Base-by-base conservation (phyloP, 2,888 invertebrate species). In the Mimumesa dahlbomi region DNA sequence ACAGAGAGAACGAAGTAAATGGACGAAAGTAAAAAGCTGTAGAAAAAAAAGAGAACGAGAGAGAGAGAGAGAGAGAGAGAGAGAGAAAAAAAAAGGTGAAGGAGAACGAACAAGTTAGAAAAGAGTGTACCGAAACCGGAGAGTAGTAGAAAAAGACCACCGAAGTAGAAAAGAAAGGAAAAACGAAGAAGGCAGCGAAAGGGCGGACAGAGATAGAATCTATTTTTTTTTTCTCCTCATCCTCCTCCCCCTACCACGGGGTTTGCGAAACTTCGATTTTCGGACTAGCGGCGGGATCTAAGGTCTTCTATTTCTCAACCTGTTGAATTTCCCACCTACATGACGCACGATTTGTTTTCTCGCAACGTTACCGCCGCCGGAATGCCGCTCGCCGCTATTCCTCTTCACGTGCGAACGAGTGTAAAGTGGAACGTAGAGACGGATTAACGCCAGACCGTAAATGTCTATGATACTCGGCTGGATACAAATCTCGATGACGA, bases 321-420 rank as follows among this genome's bases (percentile, higher is more conserved):
- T 78, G 77, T 78, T 79, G 77, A 79, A 67, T 57, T 62, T 63
- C 56, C 61, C 57, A 58, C 63, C 53, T 65, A 72, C 75, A 63
- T 59, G 64, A 75, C 56, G 71, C 58, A 42, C 72, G 50, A 78
- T 78, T 75, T 78, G 70, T 75, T 77, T 75, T 62, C 71, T 53
- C 62, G 25, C 31, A 38, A 50, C 50, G 48, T 56, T 74, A 59
- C 57, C 65, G 14, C 40, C 13, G 14, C 40, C 13, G 45, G 53
- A 52, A 63, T 36, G 54, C 34, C 31, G n/a, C n/a, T n/a, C n/a
- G n/a, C 7, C 19, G 53, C 48, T 40, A 59, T 76, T 63, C 45
- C 22, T 46, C 54, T 25, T 40, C 46, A n/a, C 31, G 29, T 11
- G 21, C 31, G 31, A 19, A 50, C 40, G 25, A 42, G 36, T 34